These are phyloP conservation scores for Mythimna impura DNA, from an alignment of 2,888 invertebrate species.

Conservation along the genomic window DNA sequence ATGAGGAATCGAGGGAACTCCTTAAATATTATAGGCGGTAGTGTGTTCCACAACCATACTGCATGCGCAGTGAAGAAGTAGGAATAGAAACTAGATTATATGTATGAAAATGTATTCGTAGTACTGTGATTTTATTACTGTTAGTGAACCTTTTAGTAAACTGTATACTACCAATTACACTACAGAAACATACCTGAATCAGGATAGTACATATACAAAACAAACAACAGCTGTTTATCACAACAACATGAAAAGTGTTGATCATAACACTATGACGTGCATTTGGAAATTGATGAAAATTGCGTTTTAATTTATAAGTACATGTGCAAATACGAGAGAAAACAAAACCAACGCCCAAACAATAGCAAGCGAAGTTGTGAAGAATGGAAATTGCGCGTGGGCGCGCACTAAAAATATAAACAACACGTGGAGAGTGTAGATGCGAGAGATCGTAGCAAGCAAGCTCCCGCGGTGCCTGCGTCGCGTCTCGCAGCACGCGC, in stretches of 20 bases:
- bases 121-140: constrained; percentile 16
- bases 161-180: constrained; percentile 2
- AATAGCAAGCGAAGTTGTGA: constrained; percentile 71
- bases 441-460: constrained; percentile 66
- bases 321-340: constrained; percentile 40
- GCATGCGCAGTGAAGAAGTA: too few relatives aligned
- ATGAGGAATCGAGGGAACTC: too few relatives aligned
- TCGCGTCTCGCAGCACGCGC: constrained; percentile 29
- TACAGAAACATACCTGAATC: constrained; percentile 21
- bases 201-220: constrained; percentile 34
- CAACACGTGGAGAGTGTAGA: constrained; percentile 84
- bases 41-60: too few relatives aligned
- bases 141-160: neutral
- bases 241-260: constrained; percentile 43
- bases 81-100: constrained; percentile 6
- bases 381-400: constrained; percentile 81
- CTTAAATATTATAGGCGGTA: too few relatives aligned
- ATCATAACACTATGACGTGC: constrained; percentile 38
- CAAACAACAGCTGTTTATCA: constrained; percentile 59
- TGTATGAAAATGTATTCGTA: constrained; percentile 50
- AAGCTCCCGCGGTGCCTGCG: constrained; percentile 24
- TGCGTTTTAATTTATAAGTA: constrained; percentile 67
- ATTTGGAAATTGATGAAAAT: constrained; percentile 55
- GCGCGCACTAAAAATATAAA: constrained; percentile 88
- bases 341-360: constrained; percentile 67